Evolutionary conservation across 2,113 vertebrate genomes (phyloP).

Genomic region (Pungitius pungitius): DNA sequence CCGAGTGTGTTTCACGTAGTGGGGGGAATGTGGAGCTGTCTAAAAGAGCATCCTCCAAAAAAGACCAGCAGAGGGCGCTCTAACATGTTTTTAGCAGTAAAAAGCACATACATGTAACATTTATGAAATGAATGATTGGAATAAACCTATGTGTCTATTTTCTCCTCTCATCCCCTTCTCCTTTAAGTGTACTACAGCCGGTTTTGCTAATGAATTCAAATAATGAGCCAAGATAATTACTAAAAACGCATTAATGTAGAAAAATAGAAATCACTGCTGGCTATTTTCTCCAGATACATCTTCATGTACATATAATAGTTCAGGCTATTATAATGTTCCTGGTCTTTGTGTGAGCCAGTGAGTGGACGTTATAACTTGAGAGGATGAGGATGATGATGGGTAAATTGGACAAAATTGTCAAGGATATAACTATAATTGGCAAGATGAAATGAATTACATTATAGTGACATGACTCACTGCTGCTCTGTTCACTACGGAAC

Average conservation of each 20-base stretch:
- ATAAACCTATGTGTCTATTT: background rate
- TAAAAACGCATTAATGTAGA: background rate
- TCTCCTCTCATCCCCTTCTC: background rate
- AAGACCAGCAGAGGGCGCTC: slow-evolving; percentile 68
- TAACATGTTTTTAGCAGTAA: slow-evolving; percentile 32
- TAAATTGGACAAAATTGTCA: slow-evolving; percentile 25
- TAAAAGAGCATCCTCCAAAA: too few species aligned
- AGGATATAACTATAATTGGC: slow-evolving; percentile 5
- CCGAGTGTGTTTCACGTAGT: background rate
- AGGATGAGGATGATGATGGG: slow-evolving; percentile 2
- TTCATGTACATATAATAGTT: slow-evolving; percentile 11
- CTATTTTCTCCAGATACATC: slow-evolving; percentile 29
- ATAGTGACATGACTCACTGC: background rate
- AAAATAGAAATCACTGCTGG: background rate
- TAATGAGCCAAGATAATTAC: slow-evolving; percentile 19
- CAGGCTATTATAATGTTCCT: slow-evolving; percentile 23
- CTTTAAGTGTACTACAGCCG: background rate
- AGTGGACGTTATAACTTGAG: background rate
- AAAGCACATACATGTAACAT: background rate
- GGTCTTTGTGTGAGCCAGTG: slow-evolving; percentile 2
- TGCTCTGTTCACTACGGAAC: background rate
- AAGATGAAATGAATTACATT: slow-evolving; percentile 15
- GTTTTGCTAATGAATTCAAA: background rate
- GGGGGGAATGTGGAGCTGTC: background rate
- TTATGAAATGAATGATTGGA: slow-evolving; percentile 1